Evolutionary conservation across 1,140 invertebrate genomes (phyloP).

Genomic region (Chrysopa pallens): DNA sequence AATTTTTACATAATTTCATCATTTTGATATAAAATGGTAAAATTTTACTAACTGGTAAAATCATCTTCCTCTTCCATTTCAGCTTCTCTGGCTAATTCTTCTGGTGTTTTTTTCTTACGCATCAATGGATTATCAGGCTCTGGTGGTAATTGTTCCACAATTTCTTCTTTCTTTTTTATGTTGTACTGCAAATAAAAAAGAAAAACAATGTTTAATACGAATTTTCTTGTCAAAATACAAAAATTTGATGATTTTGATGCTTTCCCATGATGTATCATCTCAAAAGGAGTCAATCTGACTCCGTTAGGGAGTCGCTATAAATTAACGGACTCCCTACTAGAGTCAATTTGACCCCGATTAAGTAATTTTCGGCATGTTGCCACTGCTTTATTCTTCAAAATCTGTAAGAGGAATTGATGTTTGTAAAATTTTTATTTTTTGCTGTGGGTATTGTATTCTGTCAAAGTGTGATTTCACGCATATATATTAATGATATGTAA

Average conservation of each 20-base stretch:
- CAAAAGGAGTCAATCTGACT: constrained; percentile 84
- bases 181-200: constrained; percentile 66
- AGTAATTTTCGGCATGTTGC: constrained; percentile 24
- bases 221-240: neutral
- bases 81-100: constrained; percentile 86
- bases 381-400: too few species aligned
- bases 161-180: constrained; percentile 91
- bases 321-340: constrained; percentile 87
- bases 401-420: too few species aligned
- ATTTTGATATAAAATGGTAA: too few species aligned
- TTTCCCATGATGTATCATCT: constrained; percentile 23
- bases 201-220: constrained; percentile 3
- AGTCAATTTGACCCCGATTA: constrained; percentile 86
- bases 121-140: constrained; percentile 79
- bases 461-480: too few species aligned
- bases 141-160: constrained; percentile 53
- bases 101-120: constrained; percentile 96
- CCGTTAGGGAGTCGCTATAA: constrained; percentile 82
- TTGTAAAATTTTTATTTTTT: too few species aligned
- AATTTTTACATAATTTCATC: too few species aligned
- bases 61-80: constrained; percentile 90
- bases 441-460: too few species aligned
- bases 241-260: neutral
- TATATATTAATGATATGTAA: too few species aligned
- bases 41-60: constrained; percentile 74